phyloP scores from a whole-genome alignment of 2,113 vertebrate genomes.

The Xenopus laevis region DNA sequence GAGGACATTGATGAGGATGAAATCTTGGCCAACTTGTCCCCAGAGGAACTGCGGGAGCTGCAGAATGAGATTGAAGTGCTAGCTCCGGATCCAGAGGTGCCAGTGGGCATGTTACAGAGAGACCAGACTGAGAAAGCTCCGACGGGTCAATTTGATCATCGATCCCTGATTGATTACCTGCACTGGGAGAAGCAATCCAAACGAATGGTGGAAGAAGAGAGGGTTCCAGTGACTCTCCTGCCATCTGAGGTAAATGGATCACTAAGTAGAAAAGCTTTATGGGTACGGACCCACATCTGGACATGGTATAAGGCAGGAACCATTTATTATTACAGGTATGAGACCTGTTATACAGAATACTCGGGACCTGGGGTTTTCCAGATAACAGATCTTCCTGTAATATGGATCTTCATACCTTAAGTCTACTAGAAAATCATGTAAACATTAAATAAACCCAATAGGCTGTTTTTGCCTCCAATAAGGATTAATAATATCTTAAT shows the following conservation, averaged over 20 bases:
- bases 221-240: conserved; percentile 79
- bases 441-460: too few relatives aligned
- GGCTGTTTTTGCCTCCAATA: too few relatives aligned
- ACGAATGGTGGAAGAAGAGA: conserved; percentile 88
- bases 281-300: too few relatives aligned
- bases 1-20: conserved; percentile 87
- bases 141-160: conserved; percentile 85
- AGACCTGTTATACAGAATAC: too few relatives aligned
- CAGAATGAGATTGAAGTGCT: conserved; percentile 93
- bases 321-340: too few relatives aligned
- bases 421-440: too few relatives aligned
- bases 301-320: too few relatives aligned
- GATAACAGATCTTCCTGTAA: too few relatives aligned
- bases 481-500: too few relatives aligned
- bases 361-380: too few relatives aligned
- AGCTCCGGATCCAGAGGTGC: conserved; percentile 84
- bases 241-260: conserved; percentile 71
- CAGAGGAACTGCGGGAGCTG: conserved; percentile 86
- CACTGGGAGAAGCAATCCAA: conserved; percentile 92
- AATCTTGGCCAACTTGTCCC: conserved; percentile 87
- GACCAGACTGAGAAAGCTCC: conserved; percentile 84
- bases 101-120: conserved; percentile 87
- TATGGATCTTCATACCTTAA: too few relatives aligned
- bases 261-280: not conserved
- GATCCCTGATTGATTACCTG: conserved; percentile 86